These are phyloP conservation scores for Rhagonycha fulva DNA, from an alignment of 2,888 invertebrate species.

Conservation along the genomic window DNA sequence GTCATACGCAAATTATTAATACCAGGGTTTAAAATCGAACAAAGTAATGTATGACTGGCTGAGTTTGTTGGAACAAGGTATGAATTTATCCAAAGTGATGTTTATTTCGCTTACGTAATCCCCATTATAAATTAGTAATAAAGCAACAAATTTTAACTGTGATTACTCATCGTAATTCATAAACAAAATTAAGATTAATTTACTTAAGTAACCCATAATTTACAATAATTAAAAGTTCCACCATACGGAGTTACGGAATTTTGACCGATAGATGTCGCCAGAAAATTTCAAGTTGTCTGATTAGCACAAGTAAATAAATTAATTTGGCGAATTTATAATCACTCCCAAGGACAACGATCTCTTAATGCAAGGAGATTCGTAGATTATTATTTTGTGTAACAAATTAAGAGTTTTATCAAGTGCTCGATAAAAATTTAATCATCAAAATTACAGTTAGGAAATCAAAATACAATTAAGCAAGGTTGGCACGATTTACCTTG, in stretches of 20 bases:
- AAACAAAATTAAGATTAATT: neutral
- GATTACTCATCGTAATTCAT: neutral
- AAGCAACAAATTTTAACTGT: neutral
- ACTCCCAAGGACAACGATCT: neutral
- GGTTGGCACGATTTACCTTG: neutral
- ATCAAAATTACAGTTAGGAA: neutral
- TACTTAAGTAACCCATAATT: neutral
- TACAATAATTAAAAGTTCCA: neutral
- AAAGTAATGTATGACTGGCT: neutral
- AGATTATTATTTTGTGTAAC: neutral
- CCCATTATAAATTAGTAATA: neutral
- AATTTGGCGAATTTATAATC: neutral
- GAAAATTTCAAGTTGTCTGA: neutral
- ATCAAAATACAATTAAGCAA: neutral
- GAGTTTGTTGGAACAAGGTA: neutral
- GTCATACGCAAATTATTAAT: neutral
- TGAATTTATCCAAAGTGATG: neutral
- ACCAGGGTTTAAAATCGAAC: neutral
- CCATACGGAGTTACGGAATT: neutral
- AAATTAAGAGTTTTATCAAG: neutral
- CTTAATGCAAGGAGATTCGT: neutral
- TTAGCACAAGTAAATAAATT: neutral
- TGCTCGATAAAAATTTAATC: neutral
- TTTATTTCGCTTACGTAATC: neutral
- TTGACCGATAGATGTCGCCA: neutral